These are phyloP conservation scores for Lerema accius DNA, from an alignment of 1,140 invertebrate genomes.

Conservation along the genomic window DNA sequence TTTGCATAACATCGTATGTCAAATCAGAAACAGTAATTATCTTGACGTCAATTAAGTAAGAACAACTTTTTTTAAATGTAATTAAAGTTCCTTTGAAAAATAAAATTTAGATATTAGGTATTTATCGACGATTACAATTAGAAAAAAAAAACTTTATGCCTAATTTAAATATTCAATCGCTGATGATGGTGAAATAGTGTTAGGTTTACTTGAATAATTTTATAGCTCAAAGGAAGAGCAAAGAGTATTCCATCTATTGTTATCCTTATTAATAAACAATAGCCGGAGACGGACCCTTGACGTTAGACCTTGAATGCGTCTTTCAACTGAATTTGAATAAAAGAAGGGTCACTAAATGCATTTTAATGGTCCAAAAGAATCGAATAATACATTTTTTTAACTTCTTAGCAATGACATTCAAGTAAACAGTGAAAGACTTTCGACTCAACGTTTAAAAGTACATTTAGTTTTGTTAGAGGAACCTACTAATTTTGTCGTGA, in stretches of 20 bases:
- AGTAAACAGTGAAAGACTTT: neutral
- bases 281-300: constrained; percentile 13
- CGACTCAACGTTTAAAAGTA: neutral
- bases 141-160: no score
- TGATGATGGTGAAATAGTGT: no score
- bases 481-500: neutral
- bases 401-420: neutral
- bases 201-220: no score
- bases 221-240: constrained; percentile 5
- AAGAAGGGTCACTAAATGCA: constrained; percentile 26
- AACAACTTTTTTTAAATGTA: no score
- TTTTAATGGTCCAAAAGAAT: constrained; percentile 22
- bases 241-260: constrained; percentile 15
- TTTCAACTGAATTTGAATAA: constrained; percentile 29
- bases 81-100: no score
- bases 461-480: constrained; percentile 1
- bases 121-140: no score
- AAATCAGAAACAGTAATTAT: no score
- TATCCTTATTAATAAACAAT: constrained; percentile 29
- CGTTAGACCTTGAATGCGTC: constrained; percentile 20
- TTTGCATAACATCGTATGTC: no score
- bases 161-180: no score
- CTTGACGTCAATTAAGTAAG: no score
- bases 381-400: constrained; percentile 4
- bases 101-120: no score